These are phyloP conservation scores for Diplodus puntazzo DNA, from an alignment of 2,797 vertebrate genomes.

Conservation along the genomic window DNA sequence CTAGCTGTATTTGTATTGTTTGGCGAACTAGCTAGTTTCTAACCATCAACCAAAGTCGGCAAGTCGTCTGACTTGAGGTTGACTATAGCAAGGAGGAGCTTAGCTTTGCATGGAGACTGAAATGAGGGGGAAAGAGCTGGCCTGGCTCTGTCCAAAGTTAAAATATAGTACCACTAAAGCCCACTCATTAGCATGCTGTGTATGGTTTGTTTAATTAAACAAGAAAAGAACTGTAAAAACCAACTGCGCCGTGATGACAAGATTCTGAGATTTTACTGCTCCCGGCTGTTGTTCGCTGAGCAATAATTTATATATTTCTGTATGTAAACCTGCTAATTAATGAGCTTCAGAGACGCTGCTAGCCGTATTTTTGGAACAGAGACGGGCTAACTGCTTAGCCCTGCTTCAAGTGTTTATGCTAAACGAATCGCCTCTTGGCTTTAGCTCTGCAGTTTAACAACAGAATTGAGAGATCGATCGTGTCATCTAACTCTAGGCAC, in stretches of 20 bases:
- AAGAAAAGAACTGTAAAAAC: background rate
- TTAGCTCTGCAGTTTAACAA: no score
- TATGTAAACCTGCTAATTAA: background rate
- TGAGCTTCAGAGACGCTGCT: background rate
- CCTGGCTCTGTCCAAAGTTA: background rate
- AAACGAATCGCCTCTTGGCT: background rate
- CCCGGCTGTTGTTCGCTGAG: background rate
- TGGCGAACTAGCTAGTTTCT: no score
- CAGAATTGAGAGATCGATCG: no score
- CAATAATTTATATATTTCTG: background rate
- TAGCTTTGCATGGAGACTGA: background rate
- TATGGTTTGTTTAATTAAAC: background rate
- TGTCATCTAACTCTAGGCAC: no score
- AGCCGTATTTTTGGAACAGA: background rate
- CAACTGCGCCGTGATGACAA: fast-evolving
- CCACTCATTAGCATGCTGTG: background rate
- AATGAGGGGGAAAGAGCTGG: background rate
- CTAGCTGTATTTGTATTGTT: no score
- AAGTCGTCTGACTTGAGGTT: no score
- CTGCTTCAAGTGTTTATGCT: background rate
- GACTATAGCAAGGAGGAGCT: background rate
- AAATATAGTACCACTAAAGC: background rate
- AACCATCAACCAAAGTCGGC: no score
- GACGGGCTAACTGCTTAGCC: background rate
- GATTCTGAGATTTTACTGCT: background rate